These are phyloP conservation scores for Alectura lathami DNA, from an alignment of 2,113 vertebrate genomes.

Conservation along the genomic window DNA sequence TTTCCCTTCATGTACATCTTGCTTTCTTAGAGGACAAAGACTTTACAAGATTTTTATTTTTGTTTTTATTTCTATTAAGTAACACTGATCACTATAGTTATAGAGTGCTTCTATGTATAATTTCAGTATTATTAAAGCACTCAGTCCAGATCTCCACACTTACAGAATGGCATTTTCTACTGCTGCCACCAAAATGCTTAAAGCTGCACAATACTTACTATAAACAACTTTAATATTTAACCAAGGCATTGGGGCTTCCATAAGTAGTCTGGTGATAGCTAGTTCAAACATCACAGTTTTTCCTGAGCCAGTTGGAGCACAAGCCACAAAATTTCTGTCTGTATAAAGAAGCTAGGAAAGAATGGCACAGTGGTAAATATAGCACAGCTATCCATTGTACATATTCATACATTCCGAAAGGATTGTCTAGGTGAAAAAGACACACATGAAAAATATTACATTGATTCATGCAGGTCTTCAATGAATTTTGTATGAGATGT, in stretches of 20 bases:
- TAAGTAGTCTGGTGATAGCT: slow-evolving; percentile 91
- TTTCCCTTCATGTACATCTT: not conserved
- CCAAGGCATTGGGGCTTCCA: slow-evolving; percentile 91
- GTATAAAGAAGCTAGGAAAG: slow-evolving; percentile 91
- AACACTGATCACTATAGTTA: not conserved
- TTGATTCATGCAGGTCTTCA: not conserved
- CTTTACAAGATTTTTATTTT: not conserved
- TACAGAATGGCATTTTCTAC: not conserved
- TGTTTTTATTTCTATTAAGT: not conserved
- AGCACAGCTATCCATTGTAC: not conserved
- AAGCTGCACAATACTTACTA: slow-evolving; percentile 78
- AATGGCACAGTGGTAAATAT: slow-evolving; percentile 28
- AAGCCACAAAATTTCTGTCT: slow-evolving; percentile 91
- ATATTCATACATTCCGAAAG: not conserved
- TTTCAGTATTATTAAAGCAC: not conserved
- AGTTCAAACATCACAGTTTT: slow-evolving; percentile 97
- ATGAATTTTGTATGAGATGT: not conserved
- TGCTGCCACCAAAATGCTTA: not conserved
- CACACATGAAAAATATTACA: not conserved
- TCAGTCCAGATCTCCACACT: not conserved
- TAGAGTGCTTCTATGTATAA: not conserved
- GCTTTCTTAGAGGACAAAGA: not conserved
- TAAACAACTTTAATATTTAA: slow-evolving; percentile 94
- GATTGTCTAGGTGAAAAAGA: not conserved
- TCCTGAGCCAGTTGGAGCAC: slow-evolving; percentile 96